phyloP scores from a whole-genome alignment of 1,140 invertebrate species.

The Drosophila tani region DNA sequence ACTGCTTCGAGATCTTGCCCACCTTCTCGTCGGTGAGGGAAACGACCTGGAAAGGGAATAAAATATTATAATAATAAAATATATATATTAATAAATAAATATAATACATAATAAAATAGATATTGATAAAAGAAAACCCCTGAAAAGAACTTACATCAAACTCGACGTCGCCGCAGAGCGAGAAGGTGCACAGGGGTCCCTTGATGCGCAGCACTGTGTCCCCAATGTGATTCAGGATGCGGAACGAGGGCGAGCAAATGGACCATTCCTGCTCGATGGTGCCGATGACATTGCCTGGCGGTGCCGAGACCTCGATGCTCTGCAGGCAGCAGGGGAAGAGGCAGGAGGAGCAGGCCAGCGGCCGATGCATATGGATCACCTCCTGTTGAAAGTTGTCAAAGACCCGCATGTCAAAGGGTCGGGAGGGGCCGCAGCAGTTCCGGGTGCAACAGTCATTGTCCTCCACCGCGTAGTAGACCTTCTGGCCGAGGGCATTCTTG shows the following conservation, averaged over 20 bases:
- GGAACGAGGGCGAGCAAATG: conserved; percentile 91
- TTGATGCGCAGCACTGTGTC: conserved; percentile 92
- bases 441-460: conserved; percentile 92
- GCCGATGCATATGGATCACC: conserved; percentile 90
- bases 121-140: neutral
- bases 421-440: conserved; percentile 91
- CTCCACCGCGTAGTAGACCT: conserved; percentile 94
- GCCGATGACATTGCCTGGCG: conserved; percentile 91
- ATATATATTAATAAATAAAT: too few relatives aligned
- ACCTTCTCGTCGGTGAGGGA: conserved; percentile 88
- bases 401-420: conserved; percentile 95
- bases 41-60: conserved; percentile 85
- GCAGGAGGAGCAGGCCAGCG: conserved; percentile 91
- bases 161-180: conserved; percentile 92
- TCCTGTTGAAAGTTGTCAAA: conserved; percentile 92
- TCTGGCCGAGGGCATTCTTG: conserved; percentile 91
- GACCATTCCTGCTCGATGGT: conserved; percentile 94
- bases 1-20: conserved; percentile 92
- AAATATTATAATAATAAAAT: too few relatives aligned
- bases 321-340: conserved; percentile 94
- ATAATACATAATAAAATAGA: too few relatives aligned
- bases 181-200: conserved; percentile 93
- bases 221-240: conserved; percentile 91
- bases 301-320: conserved; percentile 91
- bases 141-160: conserved; percentile 86